Conservation (phyloP, 2,888 invertebrate genomes). For the Amphipyra tragopoginis region DNA sequence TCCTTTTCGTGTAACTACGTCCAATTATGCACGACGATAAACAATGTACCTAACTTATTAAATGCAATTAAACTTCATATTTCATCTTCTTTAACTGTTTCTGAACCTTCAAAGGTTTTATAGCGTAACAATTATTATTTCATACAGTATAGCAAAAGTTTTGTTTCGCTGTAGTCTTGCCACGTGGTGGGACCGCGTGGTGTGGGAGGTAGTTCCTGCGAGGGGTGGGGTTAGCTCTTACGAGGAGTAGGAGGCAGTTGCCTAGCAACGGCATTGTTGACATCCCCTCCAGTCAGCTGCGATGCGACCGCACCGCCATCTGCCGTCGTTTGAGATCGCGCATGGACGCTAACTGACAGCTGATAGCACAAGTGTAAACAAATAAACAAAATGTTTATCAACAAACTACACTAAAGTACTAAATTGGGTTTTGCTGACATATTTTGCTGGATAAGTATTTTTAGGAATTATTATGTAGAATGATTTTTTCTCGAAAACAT, state of each 20-base stretch:
- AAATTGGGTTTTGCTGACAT: not conserved
- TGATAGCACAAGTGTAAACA: slow-evolving; percentile 34
- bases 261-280: slow-evolving; percentile 47
- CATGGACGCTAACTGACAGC: slow-evolving; percentile 32
- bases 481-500: no score
- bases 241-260: slow-evolving; percentile 21
- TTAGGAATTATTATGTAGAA: no score
- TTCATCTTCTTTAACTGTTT: no score
- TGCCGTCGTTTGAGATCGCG: slow-evolving; percentile 3
- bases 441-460: no score
- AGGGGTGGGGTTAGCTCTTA: not conserved
- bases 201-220: slow-evolving; percentile 1
- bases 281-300: slow-evolving; percentile 39
- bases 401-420: not conserved
- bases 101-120: no score
- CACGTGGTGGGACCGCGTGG: slow-evolving; percentile 34
- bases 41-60: no score
- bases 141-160: not conserved
- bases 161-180: not conserved
- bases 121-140: no score
- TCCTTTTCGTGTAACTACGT: no score
- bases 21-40: no score
- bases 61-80: no score
- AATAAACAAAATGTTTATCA: slow-evolving; percentile 6
- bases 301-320: slow-evolving; percentile 30